Conservation (phyloP, 2,113 vertebrate species). For the Parus major region DNA sequence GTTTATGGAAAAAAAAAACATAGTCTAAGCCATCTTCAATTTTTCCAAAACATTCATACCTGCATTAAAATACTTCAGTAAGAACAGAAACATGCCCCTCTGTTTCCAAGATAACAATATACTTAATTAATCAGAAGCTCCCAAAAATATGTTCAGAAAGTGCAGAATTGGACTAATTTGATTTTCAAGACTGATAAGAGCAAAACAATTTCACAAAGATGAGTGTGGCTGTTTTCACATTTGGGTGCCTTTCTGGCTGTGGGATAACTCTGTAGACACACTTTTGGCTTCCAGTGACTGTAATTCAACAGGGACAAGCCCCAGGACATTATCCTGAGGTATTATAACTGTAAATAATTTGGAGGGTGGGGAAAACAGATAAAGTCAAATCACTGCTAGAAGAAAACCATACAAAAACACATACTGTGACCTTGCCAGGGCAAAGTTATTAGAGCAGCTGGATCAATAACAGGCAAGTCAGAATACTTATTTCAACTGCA, state of each 20-base stretch:
- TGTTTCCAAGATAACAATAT: background rate
- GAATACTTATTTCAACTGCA: background rate
- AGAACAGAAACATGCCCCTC: background rate
- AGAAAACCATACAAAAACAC: background rate
- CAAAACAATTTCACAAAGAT: background rate
- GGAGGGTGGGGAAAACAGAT: background rate
- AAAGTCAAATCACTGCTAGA: background rate
- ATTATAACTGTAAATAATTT: background rate
- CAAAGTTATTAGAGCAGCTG: background rate
- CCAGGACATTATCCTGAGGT: background rate
- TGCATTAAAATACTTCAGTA: background rate
- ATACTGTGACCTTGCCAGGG: background rate
- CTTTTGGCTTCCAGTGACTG: background rate
- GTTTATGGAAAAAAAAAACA: background rate
- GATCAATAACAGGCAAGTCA: background rate
- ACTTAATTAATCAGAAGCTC: background rate
- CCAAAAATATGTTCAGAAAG: background rate
- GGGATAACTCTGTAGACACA: background rate
- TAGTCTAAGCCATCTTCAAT: background rate
- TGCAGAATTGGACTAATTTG: background rate
- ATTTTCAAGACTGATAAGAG: background rate
- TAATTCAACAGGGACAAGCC: background rate
- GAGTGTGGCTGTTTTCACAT: accelerated
- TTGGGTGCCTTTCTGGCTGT: background rate
- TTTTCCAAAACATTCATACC: background rate